These are phyloP conservation scores for Acleris sparsana DNA, from an alignment of 2,888 invertebrate species.

Conservation along the genomic window DNA sequence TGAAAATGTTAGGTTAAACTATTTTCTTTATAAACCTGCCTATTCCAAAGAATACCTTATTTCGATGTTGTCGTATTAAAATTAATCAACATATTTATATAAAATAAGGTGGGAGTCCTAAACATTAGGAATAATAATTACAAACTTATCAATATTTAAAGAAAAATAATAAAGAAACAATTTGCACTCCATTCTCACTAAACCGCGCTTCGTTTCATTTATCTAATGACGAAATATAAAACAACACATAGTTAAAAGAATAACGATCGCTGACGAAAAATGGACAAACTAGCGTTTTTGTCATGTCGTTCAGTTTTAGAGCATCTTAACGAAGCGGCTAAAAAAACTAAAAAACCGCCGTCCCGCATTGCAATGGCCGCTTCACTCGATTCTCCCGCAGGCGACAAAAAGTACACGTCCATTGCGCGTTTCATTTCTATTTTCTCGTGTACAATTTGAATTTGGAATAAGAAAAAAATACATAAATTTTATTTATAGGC, in stretches of 20 bases:
- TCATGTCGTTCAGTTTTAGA: conserved; percentile 45
- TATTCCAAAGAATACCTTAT: too few relatives aligned
- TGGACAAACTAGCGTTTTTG: conserved; percentile 36
- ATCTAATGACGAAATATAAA: conserved; percentile 13
- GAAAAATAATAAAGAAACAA: background rate
- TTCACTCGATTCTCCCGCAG: conserved; percentile 13
- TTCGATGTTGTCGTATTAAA: too few relatives aligned
- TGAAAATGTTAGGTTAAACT: background rate
- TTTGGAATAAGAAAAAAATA: conserved; percentile 32
- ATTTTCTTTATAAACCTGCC: background rate
- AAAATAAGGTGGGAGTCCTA: too few relatives aligned
- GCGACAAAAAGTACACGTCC: conserved; percentile 31
- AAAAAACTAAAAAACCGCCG: conserved; percentile 39
- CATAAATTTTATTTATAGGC: conserved; percentile 35
- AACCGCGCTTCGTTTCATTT: conserved; percentile 3
- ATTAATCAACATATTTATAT: too few relatives aligned
- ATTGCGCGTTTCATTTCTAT: conserved; percentile 35
- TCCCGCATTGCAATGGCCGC: conserved; percentile 34
- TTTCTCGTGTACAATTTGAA: conserved; percentile 34
- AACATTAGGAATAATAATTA: too few relatives aligned
- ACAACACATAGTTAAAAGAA: conserved; percentile 19
- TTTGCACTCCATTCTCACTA: background rate
- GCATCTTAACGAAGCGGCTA: conserved; percentile 50
- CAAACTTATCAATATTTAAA: background rate
- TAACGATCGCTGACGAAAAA: conserved; percentile 33